phyloP scores from a whole-genome alignment of 2,797 vertebrate species.

The Cichlasoma orientale region DNA sequence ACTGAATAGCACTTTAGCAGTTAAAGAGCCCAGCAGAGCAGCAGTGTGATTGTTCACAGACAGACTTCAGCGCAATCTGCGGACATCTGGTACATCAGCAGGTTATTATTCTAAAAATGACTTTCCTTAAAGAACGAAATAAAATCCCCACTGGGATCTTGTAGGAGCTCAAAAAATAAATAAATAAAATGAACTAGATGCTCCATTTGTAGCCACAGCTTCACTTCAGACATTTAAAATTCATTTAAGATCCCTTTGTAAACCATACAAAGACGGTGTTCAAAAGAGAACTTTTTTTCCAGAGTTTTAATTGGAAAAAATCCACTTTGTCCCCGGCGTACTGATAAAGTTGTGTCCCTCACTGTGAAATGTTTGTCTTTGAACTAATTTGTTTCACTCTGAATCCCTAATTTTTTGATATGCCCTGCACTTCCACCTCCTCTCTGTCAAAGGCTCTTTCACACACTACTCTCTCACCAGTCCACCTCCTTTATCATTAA shows the following conservation, averaged over 20 bases:
- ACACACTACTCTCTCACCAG: neutral
- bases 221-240: conserved; percentile 16
- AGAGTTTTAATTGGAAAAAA: conserved; percentile 44
- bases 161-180: neutral
- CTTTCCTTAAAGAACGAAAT: neutral
- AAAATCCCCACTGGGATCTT: neutral
- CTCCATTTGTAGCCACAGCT: conserved; percentile 22
- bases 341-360: conserved; percentile 3
- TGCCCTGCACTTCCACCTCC: neutral
- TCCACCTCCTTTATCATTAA: conserved; percentile 23
- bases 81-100: neutral
- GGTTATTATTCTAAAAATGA: conserved; percentile 4
- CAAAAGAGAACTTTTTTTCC: neutral
- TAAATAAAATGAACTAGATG: neutral
- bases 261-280: conserved; percentile 14
- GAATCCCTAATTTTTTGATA: conserved; percentile 27
- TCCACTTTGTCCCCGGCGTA: neutral
- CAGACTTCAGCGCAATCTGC: neutral
- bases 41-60: neutral
- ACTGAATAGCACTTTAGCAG: conserved; percentile 9
- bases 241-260: conserved; percentile 12
- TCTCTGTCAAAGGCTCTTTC: conserved; percentile 16
- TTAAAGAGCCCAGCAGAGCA: neutral
- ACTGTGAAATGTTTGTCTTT: conserved; percentile 39
- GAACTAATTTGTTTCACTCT: conserved; percentile 30